These are phyloP conservation scores for Dyspetes luteomarginatus DNA, from an alignment of 2,888 invertebrate genomes.

Conservation along the genomic window DNA sequence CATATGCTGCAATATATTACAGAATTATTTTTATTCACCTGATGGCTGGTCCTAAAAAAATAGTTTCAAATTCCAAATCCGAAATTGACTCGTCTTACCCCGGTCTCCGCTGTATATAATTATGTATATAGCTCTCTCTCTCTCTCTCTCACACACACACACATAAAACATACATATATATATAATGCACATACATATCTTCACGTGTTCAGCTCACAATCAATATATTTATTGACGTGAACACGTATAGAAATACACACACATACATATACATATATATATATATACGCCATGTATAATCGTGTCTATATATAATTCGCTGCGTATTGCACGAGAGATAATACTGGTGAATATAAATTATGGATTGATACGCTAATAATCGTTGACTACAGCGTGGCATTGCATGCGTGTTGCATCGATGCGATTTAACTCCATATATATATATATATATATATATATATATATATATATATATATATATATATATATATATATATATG, in stretches of 20 bases:
- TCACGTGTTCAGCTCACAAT: not conserved
- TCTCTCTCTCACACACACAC: not conserved
- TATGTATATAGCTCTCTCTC: no score
- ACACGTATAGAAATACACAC: not conserved
- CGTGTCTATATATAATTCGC: slow-evolving; percentile 23
- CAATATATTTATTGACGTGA: slow-evolving; percentile 41
- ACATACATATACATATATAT: slow-evolving; percentile 1
- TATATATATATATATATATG: not conserved
- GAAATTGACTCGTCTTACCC: no score
- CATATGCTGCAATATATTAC: no score
- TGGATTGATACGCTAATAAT: slow-evolving; percentile 50
- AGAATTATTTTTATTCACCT: no score
- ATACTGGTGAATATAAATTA: slow-evolving; percentile 44
- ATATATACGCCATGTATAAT: slow-evolving; percentile 6
- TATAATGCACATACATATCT: not conserved
- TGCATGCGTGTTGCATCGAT: not conserved
- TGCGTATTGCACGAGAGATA: slow-evolving; percentile 9
- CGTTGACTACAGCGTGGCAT: slow-evolving; percentile 23
- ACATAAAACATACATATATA: not conserved
- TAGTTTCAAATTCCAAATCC: no score
- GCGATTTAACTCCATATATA: slow-evolving; percentile 24
- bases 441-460: not conserved
- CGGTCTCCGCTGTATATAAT: no score
- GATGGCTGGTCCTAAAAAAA: no score
- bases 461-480: not conserved